Conservation (phyloP, 2,113 vertebrate species). For the Hystrix brachyura region DNA sequence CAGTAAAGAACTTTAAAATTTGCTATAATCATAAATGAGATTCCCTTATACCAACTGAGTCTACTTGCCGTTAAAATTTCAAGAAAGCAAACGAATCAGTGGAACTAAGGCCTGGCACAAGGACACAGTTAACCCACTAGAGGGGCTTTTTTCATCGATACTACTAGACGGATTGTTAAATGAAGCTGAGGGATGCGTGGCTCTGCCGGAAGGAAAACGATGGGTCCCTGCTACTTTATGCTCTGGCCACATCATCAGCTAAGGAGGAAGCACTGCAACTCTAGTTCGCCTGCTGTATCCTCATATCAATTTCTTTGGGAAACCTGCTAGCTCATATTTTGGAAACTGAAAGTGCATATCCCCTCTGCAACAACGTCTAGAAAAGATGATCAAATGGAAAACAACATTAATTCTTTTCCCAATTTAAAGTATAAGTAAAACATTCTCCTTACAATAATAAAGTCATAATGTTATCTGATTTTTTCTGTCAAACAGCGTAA, state of each 20-base stretch:
- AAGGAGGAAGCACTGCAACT: neutral
- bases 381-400: neutral
- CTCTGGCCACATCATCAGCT: neutral
- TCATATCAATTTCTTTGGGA: neutral
- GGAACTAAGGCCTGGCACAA: neutral
- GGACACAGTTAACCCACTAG: neutral
- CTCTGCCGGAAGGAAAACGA: neutral
- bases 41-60: neutral
- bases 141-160: neutral
- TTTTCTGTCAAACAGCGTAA: neutral
- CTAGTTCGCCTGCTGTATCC: neutral
- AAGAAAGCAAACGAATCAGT: neutral
- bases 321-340: neutral
- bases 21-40: neutral
- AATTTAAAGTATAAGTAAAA: constrained; percentile 29
- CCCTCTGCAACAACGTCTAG: neutral
- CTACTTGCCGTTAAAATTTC: constrained; percentile 3
- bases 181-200: neutral
- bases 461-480: neutral
- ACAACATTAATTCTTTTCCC: neutral
- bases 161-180: neutral
- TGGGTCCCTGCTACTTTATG: neutral
- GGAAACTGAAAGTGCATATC: neutral
- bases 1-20: neutral
- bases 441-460: constrained; percentile 30